Percentiles rank a stretch among this genome's conserved stretches.
phyloP scores from a whole-genome alignment of 2,797 vertebrate genomes.

The Sphenopsis melanotis region DNA sequence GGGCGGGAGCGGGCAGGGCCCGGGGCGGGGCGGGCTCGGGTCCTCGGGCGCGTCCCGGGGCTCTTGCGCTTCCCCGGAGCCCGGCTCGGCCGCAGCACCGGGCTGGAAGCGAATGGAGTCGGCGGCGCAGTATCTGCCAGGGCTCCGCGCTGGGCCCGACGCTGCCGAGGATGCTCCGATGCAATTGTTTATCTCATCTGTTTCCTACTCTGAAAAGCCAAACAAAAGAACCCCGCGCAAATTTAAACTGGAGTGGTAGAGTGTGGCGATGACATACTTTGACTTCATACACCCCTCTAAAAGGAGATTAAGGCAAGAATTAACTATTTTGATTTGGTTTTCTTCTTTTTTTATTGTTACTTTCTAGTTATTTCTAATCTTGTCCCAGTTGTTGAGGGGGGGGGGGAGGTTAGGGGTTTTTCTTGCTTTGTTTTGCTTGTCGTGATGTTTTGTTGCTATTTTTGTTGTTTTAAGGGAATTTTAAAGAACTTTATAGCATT shows the following conservation, averaged over 20 bases:
- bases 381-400: fast-evolving
- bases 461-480: neutral
- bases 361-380: neutral
- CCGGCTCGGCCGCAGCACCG: fast-evolving
- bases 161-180: neutral
- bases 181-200: neutral
- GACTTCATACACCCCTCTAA: neutral
- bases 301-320: neutral
- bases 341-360: neutral
- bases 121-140: fast-evolving
- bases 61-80: fast-evolving
- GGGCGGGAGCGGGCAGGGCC: no score
- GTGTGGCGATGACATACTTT: fast-evolving
- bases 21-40: no score
- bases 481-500: neutral
- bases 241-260: no score
- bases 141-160: neutral
- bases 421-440: neutral
- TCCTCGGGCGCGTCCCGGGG: no score
- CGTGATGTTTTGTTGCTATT: neutral
- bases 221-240: fast-evolving
- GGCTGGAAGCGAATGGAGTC: neutral
- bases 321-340: neutral
- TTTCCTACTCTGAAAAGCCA: neutral
- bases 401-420: neutral